phyloP scores from a whole-genome alignment of 2,888 invertebrate genomes.

The Fragum whitleyi region DNA sequence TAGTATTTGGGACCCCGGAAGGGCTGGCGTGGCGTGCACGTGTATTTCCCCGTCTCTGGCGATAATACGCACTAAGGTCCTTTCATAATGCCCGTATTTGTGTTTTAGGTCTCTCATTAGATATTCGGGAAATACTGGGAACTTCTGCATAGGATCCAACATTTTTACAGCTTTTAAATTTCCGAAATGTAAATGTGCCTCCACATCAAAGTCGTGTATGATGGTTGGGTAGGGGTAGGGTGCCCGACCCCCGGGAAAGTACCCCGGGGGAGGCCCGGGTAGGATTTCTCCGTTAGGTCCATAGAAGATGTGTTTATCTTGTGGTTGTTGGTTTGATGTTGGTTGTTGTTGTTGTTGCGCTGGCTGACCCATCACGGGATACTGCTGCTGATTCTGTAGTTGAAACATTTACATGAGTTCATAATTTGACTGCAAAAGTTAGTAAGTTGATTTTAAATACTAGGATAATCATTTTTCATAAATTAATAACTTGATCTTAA shows the following conservation, averaged over 20 bases:
- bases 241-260: not conserved
- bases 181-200: slow-evolving; percentile 60
- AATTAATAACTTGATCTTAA: no score
- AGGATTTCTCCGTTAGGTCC: slow-evolving; percentile 68
- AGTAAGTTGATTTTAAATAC: no score
- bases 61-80: slow-evolving; percentile 59
- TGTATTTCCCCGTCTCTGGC: slow-evolving; percentile 56
- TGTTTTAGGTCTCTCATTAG: slow-evolving; percentile 48
- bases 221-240: not conserved
- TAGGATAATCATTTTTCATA: no score
- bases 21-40: slow-evolving; percentile 61
- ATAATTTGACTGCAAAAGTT: no score
- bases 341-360: slow-evolving; percentile 1
- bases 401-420: not conserved
- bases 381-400: slow-evolving; percentile 8
- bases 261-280: slow-evolving; percentile 56
- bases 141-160: slow-evolving; percentile 44
- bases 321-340: slow-evolving; percentile 6
- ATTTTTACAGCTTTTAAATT: slow-evolving; percentile 53
- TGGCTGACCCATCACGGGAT: slow-evolving; percentile 4
- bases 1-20: slow-evolving; percentile 13
- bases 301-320: slow-evolving; percentile 62
- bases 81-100: slow-evolving; percentile 61
- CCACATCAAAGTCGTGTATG: slow-evolving; percentile 60
- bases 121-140: slow-evolving; percentile 65